A percentile compares a stretch with the other conserved stretches of the same genome.
Conservation (phyloP, 2,888 invertebrate species). For the Aricia artaxerxes region DNA sequence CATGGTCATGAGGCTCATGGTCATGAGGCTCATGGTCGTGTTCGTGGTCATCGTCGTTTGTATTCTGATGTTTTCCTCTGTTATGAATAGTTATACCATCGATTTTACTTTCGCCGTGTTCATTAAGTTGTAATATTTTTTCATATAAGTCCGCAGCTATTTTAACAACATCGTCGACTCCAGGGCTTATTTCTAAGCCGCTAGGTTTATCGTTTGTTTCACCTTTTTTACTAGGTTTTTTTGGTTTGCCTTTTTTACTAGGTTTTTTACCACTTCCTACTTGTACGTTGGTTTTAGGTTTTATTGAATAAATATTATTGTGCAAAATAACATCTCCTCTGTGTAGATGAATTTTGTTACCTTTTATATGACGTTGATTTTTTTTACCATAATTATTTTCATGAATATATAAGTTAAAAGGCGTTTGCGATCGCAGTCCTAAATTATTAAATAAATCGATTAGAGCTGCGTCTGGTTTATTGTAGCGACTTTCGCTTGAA, state of each 20-base stretch:
- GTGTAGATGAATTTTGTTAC: neutral
- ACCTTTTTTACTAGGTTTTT: too few relatives aligned
- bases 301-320: neutral
- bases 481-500: neutral
- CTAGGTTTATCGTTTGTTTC: neutral
- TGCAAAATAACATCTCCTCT: neutral
- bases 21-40: neutral
- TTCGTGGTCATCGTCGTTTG: neutral
- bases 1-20: neutral
- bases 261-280: neutral
- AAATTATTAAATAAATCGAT: neutral
- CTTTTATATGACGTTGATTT: neutral
- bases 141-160: neutral
- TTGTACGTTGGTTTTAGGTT: neutral
- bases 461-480: neutral
- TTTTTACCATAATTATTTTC: neutral
- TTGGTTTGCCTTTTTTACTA: too few relatives aligned
- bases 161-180: neutral
- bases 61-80: neutral
- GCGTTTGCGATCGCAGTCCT: neutral
- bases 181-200: neutral
- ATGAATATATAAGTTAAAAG: neutral
- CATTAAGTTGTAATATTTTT: neutral
- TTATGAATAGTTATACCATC: neutral
- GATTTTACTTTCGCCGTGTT: neutral